These are phyloP conservation scores for Thunnus thynnus DNA, from an alignment of 2,113 vertebrate species.

Conservation along the genomic window DNA sequence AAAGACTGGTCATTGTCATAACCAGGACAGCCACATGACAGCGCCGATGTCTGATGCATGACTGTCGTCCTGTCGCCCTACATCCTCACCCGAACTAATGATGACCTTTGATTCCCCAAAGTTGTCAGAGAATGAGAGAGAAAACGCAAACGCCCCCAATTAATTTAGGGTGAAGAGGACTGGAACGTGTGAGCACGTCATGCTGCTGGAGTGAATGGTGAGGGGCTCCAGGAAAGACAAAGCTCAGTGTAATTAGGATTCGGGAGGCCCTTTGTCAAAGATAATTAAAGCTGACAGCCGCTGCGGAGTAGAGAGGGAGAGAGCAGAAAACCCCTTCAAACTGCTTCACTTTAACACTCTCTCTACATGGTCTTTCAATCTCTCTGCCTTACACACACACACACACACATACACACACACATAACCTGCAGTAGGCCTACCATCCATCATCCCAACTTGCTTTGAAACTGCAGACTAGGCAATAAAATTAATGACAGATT, in stretches of 20 bases:
- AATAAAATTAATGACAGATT: conserved; percentile 75
- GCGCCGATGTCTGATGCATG: conserved; percentile 72
- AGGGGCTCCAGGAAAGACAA: conserved; percentile 75
- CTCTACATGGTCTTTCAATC: conserved; percentile 52
- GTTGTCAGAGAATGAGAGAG: conserved; percentile 72
- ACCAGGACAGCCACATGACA: conserved; percentile 62
- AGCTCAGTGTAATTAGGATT: conserved; percentile 79
- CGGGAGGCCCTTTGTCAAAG: conserved; percentile 78
- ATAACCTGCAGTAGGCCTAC: conserved; percentile 26
- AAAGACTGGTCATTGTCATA: conserved; percentile 57
- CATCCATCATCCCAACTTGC: conserved; percentile 64
- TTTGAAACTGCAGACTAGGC: conserved; percentile 62
- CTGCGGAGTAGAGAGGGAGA: conserved; percentile 67
- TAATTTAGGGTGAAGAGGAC: conserved; percentile 75
- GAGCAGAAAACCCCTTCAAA: conserved; percentile 74
- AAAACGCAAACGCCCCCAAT: conserved; percentile 73
- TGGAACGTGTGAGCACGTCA: conserved; percentile 70
- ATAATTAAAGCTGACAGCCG: conserved; percentile 83
- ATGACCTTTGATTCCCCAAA: conserved; percentile 82
- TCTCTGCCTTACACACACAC: conserved; percentile 17
- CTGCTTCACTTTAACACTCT: conserved; percentile 69
- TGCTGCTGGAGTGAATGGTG: conserved; percentile 71
- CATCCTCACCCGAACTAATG: conserved; percentile 74
- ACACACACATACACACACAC: conserved; percentile 6
- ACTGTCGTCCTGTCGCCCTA: conserved; percentile 65